Base-by-base conservation (phyloP, 2,888 invertebrate genomes). In the Diarsia rubi region DNA sequence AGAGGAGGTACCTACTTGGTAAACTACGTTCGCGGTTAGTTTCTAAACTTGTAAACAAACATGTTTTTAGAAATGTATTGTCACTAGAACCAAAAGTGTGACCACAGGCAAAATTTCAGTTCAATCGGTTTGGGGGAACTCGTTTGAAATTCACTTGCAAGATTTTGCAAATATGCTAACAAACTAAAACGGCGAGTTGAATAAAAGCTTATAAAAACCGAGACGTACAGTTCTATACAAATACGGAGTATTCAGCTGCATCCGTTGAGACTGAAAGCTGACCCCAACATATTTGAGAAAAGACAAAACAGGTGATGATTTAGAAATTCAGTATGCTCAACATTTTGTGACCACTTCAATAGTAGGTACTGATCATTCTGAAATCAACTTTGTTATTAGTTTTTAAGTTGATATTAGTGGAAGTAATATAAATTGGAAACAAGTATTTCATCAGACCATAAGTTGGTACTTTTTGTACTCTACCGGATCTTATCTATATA, bases 401-500 rank as follows among this genome's bases (percentile, higher is more conserved):
- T 59, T 27, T 37, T 42, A 60, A 62, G 60, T 42, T 62, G 6
- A 37, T 1, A 42, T 42, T 62, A 27, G n/a, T 62, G 16, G 42
- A 16, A 42, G 16, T n/a, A n/a, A n/a, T 3, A 14, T 16, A 14
- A 3, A 3, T 8, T 16, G 62, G 8, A n/a, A 42, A n/a, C 62
- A 42, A 42, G 6, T 14, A n/a, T 62, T 62, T 42, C 2, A 62
- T 5, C n/a, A 62, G 42, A 62, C n/a, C 2, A 14, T 70, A 12
- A n/a, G 3, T 37, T 31, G 0, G 14, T 72, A 68, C 69, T 86
- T 84, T 87, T 86, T 88, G 68, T 76, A 75, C 69, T 49, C 66
- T 82, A 79, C 82, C 81, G 79, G 86, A 83, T 81, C 67, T 67
- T 54, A 75, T 82, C 76, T 75, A 24, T 37, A 37, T 37, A 37